Conservation (phyloP, 2,113 vertebrate genomes). For the Paracanthobrama guichenoti region DNA sequence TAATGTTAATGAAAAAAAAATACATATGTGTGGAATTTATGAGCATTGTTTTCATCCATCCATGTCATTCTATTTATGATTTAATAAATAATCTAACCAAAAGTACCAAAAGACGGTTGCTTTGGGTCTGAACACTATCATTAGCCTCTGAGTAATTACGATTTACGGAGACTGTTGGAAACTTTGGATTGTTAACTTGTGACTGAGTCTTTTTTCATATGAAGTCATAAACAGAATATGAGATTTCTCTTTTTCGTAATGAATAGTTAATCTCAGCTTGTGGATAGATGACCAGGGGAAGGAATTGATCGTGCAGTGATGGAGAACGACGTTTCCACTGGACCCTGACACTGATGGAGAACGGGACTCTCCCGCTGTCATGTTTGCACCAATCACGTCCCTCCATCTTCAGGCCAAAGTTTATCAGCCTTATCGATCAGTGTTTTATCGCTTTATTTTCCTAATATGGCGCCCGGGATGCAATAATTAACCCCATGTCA, state of each 20-base stretch:
- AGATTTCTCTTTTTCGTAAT: conserved; percentile 57
- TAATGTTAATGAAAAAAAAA: too few relatives aligned
- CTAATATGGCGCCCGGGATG: conserved; percentile 70
- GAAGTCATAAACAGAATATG: conserved; percentile 47
- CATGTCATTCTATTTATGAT: neutral
- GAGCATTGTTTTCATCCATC: neutral
- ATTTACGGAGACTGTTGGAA: conserved; percentile 3
- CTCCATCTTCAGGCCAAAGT: conserved; percentile 62
- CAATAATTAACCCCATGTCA: conserved; percentile 73
- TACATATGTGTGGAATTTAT: neutral
- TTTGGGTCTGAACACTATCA: neutral
- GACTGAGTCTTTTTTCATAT: conserved; percentile 6
- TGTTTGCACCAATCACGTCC: conserved; percentile 61
- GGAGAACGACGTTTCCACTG: conserved; percentile 56
- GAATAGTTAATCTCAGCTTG: conserved; percentile 66
- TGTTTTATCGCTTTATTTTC: conserved; percentile 76
- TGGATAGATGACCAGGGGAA: conserved; percentile 69
- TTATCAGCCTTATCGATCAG: conserved; percentile 73
- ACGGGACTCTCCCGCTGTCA: conserved; percentile 60
- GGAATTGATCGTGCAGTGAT: conserved; percentile 57
- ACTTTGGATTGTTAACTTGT: conserved; percentile 31
- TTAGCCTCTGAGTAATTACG: neutral
- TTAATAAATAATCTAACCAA: neutral
- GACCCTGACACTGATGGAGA: conserved; percentile 71
- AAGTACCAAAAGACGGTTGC: neutral